Evolutionary conservation across 92 coral and sea anemone species (phyloP), one percentile per base, ranked within the genome.

Genomic region (Paragorgia papillata): DNA sequence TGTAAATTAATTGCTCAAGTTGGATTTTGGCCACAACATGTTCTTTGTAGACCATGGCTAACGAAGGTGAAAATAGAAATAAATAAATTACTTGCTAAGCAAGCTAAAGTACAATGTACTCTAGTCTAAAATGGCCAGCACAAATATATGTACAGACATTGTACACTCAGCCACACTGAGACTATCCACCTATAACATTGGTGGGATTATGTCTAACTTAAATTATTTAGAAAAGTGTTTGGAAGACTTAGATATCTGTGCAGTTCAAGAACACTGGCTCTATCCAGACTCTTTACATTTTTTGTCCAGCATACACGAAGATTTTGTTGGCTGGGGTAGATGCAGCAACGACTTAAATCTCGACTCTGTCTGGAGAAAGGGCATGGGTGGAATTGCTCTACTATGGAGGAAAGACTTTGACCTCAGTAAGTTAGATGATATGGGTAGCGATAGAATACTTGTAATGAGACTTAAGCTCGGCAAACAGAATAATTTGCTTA

Each of bases 281-380:
- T 66, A 66, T 26, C 73, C 73, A 1, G 73, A 66, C n/a, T 39
- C 53, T n/a, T 41, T 66, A 39, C 12, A 21, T 7, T 37, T 66
- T 24, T 17, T 66, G 10, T 66, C 73, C 14, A 37, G 49, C 3
- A n/a, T 66, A 5, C 48, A 66, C 20, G 9, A 66, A 43, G 73
- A 66, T 14, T 66, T 66, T 15, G 31, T 27, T 40, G 54, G 73
- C 21, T 66, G 73, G 73, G 73, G 73, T 5, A 40, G 73, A 22
- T 66, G 55, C 10, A 66, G 73, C n/a, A 21, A 21, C 5, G 56
- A 66, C 6, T 43, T 66, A 14, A 26, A 66, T 43, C 12, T 15
- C 9, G 30, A 66, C 51, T 66, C 73, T 21, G 14, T 66, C 0
- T 66, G 55, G 55, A 1, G 73, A 41, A 66, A 51, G 18, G 73